phyloP scores from a whole-genome alignment of 1,140 invertebrate genomes.

The Magallana gigas region DNA sequence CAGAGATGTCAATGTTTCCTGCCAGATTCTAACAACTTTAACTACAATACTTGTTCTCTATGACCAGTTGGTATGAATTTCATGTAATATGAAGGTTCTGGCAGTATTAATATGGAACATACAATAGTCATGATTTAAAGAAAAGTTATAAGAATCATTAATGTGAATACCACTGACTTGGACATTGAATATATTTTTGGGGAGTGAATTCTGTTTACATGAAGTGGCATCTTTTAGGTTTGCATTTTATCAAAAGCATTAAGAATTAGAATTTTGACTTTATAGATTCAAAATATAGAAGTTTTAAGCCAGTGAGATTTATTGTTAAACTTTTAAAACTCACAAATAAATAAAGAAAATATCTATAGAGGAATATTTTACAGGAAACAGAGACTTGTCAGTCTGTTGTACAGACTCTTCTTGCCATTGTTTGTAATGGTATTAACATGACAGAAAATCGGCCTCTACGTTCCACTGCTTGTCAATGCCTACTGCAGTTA shows the following conservation, averaged over 20 bases:
- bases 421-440: slow-evolving; percentile 29
- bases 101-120: too few relatives aligned
- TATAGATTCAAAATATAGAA: background rate
- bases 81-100: background rate
- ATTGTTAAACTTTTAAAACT: background rate
- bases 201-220: too few relatives aligned
- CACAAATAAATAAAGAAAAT: background rate
- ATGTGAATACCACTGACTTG: too few relatives aligned
- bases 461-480: slow-evolving; percentile 50
- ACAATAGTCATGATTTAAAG: too few relatives aligned
- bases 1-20: slow-evolving; percentile 3
- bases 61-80: slow-evolving; percentile 56
- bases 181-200: too few relatives aligned
- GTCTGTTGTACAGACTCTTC: slow-evolving; percentile 42
- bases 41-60: slow-evolving; percentile 53
- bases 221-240: too few relatives aligned
- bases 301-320: background rate
- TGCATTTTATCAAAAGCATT: too few relatives aligned
- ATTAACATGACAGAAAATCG: slow-evolving; percentile 52
- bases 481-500: slow-evolving; percentile 58
- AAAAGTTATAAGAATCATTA: too few relatives aligned
- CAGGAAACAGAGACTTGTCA: slow-evolving; percentile 48
- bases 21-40: slow-evolving; percentile 53
- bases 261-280: background rate
- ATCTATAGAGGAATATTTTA: background rate